A percentile compares a stretch with the other conserved stretches of the same genome.
phyloP scores from a whole-genome alignment of 2,113 vertebrate genomes.

The Elaphurus davidianus region DNA sequence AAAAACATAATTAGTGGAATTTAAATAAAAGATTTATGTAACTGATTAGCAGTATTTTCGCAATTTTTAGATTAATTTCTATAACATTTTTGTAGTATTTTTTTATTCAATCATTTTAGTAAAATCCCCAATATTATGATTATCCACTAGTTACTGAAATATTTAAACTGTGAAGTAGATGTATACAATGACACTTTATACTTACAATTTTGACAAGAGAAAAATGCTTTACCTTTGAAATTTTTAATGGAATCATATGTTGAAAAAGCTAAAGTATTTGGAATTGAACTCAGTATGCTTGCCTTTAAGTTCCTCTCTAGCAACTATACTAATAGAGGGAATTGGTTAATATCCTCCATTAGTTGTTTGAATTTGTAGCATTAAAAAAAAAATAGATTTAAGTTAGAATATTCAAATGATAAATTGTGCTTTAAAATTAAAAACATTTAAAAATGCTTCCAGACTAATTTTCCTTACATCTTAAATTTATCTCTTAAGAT shows the following conservation, averaged over 20 bases:
- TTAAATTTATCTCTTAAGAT: background rate
- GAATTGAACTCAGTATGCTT: background rate
- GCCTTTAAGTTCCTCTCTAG: background rate
- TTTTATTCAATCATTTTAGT: conserved; percentile 21
- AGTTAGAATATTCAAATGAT: background rate
- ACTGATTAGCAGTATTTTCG: conserved; percentile 34
- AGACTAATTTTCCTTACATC: background rate
- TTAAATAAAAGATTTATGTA: conserved; percentile 38
- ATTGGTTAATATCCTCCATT: background rate
- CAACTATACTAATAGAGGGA: background rate
- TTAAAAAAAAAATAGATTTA: background rate
- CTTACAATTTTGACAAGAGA: background rate
- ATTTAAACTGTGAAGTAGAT: background rate
- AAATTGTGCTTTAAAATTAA: background rate
- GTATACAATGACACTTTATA: background rate
- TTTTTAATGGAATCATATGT: background rate
- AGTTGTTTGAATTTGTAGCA: background rate
- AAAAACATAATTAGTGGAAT: background rate
- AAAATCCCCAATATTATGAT: conserved; percentile 34
- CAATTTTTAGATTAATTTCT: conserved; percentile 23
- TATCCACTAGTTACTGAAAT: background rate
- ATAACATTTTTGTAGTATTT: background rate
- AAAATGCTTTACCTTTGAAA: background rate
- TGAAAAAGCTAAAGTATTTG: background rate
- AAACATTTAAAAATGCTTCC: background rate